phyloP scores from a whole-genome alignment of 30 jellyfish, hydroid and myxozoan species.

The Aurelia aurita complex sp. Pacific region DNA sequence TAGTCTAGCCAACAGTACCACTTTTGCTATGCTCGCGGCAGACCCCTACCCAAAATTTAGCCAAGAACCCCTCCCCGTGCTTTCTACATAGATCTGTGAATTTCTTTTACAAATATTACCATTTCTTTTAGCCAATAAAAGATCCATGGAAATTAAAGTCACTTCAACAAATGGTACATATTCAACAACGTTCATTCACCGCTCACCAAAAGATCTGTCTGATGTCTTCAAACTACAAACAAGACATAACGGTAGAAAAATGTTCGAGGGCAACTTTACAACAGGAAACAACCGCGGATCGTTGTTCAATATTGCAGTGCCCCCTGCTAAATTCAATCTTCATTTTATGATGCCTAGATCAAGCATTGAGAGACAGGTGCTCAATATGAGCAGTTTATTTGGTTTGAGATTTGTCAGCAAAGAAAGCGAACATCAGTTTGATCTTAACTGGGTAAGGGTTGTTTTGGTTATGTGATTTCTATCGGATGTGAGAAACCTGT shows the following conservation, averaged over 20 bases:
- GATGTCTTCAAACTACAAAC: not conserved
- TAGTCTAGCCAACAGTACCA: no score
- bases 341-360: not conserved
- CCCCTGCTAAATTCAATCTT: not conserved
- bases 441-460: not conserved
- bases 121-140: not conserved
- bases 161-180: not conserved
- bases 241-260: not conserved
- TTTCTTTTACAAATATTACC: no score
- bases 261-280: not conserved
- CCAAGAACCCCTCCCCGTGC: no score
- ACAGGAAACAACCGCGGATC: not conserved
- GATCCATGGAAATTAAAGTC: constrained; percentile 2
- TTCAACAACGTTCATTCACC: not conserved
- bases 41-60: no score
- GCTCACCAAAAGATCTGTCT: constrained; percentile 2
- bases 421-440: not conserved
- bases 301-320: not conserved
- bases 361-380: not conserved
- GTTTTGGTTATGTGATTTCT: no score
- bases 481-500: no score
- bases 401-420: not conserved
- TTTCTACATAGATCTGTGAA: no score
- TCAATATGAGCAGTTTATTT: not conserved
- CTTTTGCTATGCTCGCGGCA: no score